Evolutionary conservation across 2,113 vertebrate species (phyloP).

Genomic region (Passer montanus): DNA sequence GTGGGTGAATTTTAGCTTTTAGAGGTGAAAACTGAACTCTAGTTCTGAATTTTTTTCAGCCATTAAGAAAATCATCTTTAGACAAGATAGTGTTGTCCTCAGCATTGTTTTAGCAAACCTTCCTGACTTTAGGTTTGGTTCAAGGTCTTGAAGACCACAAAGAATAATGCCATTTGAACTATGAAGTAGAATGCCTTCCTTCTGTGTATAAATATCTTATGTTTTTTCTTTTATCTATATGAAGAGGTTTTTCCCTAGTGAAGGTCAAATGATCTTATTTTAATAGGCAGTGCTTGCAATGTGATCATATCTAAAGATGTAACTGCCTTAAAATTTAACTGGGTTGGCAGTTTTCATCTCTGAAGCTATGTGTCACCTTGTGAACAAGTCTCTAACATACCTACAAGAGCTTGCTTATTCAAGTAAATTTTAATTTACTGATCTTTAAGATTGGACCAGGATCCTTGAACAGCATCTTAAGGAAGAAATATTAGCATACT

Average conservation of each 20-base stretch:
- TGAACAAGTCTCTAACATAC: background rate
- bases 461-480: background rate
- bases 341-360: background rate
- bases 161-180: background rate
- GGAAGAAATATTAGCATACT: background rate
- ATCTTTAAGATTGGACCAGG: background rate
- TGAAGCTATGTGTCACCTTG: background rate
- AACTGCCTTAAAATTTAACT: slow-evolving; percentile 11
- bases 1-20: background rate
- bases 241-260: background rate
- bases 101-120: background rate
- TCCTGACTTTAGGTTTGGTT: background rate
- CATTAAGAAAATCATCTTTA: background rate
- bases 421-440: slow-evolving; percentile 6
- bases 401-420: background rate
- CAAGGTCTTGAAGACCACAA: background rate
- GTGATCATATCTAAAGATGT: background rate
- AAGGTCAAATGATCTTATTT: slow-evolving; percentile 30
- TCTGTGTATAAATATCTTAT: background rate
- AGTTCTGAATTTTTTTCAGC: background rate
- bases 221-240: background rate
- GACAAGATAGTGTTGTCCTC: background rate
- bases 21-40: background rate
- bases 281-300: slow-evolving; percentile 7
- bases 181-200: background rate